Evolutionary conservation across 2,113 vertebrate species (phyloP).

Genomic region (Speoplatyrhinus poulsoni): DNA sequence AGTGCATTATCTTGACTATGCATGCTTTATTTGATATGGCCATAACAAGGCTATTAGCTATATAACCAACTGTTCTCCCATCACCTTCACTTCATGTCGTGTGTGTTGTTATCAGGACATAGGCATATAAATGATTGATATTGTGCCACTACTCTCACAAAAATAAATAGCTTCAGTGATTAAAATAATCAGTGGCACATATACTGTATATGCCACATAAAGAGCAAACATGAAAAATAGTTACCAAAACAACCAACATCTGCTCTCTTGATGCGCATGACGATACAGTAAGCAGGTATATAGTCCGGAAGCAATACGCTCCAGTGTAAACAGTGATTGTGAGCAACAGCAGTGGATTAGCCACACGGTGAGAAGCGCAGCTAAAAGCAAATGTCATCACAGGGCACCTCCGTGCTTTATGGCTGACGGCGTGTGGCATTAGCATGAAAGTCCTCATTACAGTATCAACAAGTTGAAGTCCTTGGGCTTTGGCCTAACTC

Average conservation of each 20-base stretch:
- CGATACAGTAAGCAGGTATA: slow-evolving; percentile 34
- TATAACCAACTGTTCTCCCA: background rate
- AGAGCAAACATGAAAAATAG: background rate
- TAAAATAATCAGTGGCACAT: slow-evolving; percentile 3
- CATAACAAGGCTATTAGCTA: background rate
- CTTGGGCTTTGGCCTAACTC: slow-evolving; percentile 26
- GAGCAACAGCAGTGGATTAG: slow-evolving; percentile 44
- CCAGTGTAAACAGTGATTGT: slow-evolving; percentile 52
- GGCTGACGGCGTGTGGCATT: slow-evolving; percentile 26
- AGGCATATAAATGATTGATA: slow-evolving; percentile 14
- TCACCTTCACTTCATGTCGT: background rate
- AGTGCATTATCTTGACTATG: background rate
- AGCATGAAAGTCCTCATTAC: slow-evolving; percentile 38
- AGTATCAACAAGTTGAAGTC: slow-evolving; percentile 34
- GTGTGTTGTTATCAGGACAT: slow-evolving; percentile 2
- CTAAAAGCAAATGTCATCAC: slow-evolving; percentile 43
- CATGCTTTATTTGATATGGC: background rate
- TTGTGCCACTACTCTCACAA: slow-evolving; percentile 30
- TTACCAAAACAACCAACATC: slow-evolving; percentile 33
- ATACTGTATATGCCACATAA: background rate
- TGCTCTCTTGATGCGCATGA: slow-evolving; percentile 38
- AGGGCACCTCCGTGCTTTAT: slow-evolving; percentile 25
- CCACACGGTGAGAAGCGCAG: slow-evolving; percentile 40
- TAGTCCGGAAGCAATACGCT: slow-evolving; percentile 50
- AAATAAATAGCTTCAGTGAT: slow-evolving; percentile 37